Evolutionary conservation across 2,113 vertebrate species (phyloP), one percentile per base, ranked within the genome.

Genomic region (Emydocephalus ijimae): DNA sequence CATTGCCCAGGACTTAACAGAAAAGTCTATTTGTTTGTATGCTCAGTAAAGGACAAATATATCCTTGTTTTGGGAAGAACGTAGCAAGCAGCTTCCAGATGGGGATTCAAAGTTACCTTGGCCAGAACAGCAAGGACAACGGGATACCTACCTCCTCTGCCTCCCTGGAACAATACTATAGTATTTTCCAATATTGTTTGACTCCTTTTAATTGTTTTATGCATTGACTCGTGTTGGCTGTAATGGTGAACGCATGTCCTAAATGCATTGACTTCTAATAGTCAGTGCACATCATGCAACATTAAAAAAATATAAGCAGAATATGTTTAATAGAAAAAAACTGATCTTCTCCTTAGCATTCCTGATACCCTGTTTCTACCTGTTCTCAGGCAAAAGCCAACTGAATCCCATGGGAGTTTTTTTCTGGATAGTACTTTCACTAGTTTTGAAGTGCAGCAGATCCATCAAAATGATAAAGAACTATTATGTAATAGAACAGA

Each of bases 311-410:
- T 1, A 50, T 10, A 9, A 50, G 34, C 64, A 92, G 48, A 93
- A 50, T 55, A 21, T 21, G 12, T 85, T 89, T 89, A 59, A 24
- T 8, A 34, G 14, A 81, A 90, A 64, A 64, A 50, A 50, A 9
- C 29, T 90, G 56, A 12, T 45, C 14, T 90, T 54, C 0, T 89
- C 57, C 59, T 93, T 94, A 88, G 18, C 94, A 92, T 93, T 74
- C 9, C 55, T 93, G 11, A 50, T 50, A 50, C 8, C 48, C 7
- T 50, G 48, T 4, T 48, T 57, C 85, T 48, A 69, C 59, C 91
- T 94, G 94, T 96, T 95, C 94, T 95, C 94, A 94, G 92, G 21
- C 89, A 94, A 95, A 96, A 93, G 92, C 92, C 29, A 89, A 94
- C 94, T 95, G 94, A 93, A 95, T 94, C 91, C 94, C 87, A 54